Percentiles rank a stretch among this genome's conserved stretches.
phyloP scores from a whole-genome alignment of 2,888 invertebrate genomes.

The Cataglyphis altisquamis region DNA sequence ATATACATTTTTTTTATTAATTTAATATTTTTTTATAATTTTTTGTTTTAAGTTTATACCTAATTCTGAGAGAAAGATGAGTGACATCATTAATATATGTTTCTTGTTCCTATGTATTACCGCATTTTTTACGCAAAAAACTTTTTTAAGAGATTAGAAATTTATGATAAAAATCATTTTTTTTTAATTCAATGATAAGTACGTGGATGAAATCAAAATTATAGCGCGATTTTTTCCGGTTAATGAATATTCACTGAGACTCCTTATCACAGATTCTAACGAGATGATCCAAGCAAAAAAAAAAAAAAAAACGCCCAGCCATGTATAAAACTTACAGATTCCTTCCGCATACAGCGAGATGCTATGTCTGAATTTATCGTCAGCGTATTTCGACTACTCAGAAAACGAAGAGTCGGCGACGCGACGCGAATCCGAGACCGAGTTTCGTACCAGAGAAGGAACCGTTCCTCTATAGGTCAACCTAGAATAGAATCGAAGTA shows the following conservation, averaged over 20 bases:
- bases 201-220: neutral
- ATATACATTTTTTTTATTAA: neutral
- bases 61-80: neutral
- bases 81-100: neutral
- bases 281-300: conserved; percentile 8
- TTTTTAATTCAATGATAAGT: neutral
- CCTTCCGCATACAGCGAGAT: conserved; percentile 67
- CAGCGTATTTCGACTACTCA: conserved; percentile 73
- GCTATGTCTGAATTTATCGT: conserved; percentile 71
- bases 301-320: conserved; percentile 10
- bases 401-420: conserved; percentile 65
- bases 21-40: neutral
- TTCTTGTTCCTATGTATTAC: neutral
- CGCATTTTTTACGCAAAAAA: neutral
- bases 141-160: neutral
- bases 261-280: neutral
- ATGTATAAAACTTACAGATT: too few relatives aligned
- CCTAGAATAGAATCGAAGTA: conserved; percentile 77
- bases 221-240: neutral
- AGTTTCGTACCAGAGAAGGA: conserved; percentile 72
- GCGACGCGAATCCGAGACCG: conserved; percentile 62
- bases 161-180: neutral
- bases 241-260: neutral
- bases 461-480: conserved; percentile 79
- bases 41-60: neutral